Conservation (phyloP, 2,888 invertebrate genomes). For the Oscheius onirici region DNA sequence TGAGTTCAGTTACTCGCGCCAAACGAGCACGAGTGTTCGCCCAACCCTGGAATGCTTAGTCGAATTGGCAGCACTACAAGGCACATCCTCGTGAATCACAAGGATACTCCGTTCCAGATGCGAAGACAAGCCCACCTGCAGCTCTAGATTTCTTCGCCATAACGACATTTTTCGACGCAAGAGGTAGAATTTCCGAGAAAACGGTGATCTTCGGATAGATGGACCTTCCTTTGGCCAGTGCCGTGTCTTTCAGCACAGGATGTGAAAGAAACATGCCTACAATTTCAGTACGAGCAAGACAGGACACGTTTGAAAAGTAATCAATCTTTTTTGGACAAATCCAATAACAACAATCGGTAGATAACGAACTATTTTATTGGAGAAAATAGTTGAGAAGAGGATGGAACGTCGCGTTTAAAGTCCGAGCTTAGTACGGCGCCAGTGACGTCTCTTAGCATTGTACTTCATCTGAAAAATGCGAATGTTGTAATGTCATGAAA, state of each 20-base stretch:
- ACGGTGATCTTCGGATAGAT: slow-evolving; percentile 54
- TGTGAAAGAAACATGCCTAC: slow-evolving; percentile 40
- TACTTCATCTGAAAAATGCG: slow-evolving; percentile 73
- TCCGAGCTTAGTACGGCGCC: slow-evolving; percentile 72
- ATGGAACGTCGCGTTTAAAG: slow-evolving; percentile 53
- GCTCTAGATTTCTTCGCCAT: slow-evolving; percentile 45
- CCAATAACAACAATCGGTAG: slow-evolving; percentile 11
- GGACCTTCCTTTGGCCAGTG: slow-evolving; percentile 46
- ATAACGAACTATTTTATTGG: slow-evolving; percentile 2
- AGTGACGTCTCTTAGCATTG: slow-evolving; percentile 72
- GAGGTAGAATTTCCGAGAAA: slow-evolving; percentile 63
- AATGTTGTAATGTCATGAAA: slow-evolving; percentile 4
- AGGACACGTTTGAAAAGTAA: neutral
- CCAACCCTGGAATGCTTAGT: no score
- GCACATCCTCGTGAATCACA: neutral
- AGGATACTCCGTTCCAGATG: no score
- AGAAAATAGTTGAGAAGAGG: slow-evolving; percentile 3
- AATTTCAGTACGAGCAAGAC: slow-evolving; percentile 6
- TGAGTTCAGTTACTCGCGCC: no score
- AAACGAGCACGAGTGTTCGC: no score
- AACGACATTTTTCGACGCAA: slow-evolving; percentile 62
- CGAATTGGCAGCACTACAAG: no score
- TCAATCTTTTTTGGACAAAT: neutral
- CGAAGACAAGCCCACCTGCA: slow-evolving; percentile 52
- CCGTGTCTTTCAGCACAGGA: slow-evolving; percentile 47